Evolutionary conservation across 2,888 invertebrate genomes (phyloP), one percentile per base, ranked within the genome.

Genomic region (Acronicta psi): DNA sequence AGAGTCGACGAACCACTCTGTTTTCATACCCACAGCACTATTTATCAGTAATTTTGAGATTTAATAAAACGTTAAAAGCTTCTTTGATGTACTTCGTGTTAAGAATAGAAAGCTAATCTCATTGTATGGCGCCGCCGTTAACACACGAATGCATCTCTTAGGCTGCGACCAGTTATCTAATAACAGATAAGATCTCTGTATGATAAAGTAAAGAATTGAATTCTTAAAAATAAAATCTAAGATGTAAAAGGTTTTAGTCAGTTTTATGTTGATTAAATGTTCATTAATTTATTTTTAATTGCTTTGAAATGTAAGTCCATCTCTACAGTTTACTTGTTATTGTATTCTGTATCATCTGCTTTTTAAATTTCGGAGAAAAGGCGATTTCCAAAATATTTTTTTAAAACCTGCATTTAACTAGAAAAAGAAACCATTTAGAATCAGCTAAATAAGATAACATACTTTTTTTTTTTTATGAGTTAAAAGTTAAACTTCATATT

Each of bases 41-140:
- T 38, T 38, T 17, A 0, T 38, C 9, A 17, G 18, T 40, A 11
- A 45, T 59, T 50, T 45, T 44, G 14, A 16, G 45, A 59, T 37
- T 45, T 14, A 4, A 29, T 29, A 17, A 8, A 14, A 13, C 10
- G 20, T 23, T 42, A 9, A 20, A 68, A 52, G 31, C 16, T 34
- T 41, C 20, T 38, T 40, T 56, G 23, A 46, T 50, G 36, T 23
- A 50, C 38, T 43, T 53, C 58, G 60, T 65, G 58, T 31, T 46
- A 11, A 31, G 56, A 66, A 74, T 59, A 66, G 45, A 66, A 61
- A 49, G 36, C 23, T 50, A 49, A 51, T 55, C 53, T 44, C 34
- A 55, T 60, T 65, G 45, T 73, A 14, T 16, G 49, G 37, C 36
- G 44, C 38, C 31, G 47, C 34, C 37, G 16, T 8, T 31, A 41